Base-by-base conservation (phyloP, 2,888 invertebrate genomes). In the Erpobdella octoculata region DNA sequence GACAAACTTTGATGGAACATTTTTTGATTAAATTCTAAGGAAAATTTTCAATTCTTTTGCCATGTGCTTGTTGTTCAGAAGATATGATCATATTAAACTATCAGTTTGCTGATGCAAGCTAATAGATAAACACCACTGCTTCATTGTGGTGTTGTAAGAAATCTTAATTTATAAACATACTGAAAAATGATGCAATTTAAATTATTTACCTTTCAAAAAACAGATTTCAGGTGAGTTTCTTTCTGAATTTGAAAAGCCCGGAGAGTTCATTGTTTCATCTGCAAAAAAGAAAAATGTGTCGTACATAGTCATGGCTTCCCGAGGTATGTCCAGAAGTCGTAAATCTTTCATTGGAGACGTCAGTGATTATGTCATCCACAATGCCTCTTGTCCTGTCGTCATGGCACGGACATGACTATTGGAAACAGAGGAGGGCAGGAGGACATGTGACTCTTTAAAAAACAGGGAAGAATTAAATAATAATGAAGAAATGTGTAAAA, bases 351-450 rank as follows among this genome's bases (percentile, higher is more conserved):
- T 62, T 35, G 62, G 62, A 62, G 15, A 18, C 31, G 62, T 62
- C 33, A 62, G 62, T 31, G 62, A 62, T 35, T 62, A 28, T 35
- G 62, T 62, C 31, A 31, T 62, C 9, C 62, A 62, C 62, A 31
- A 62, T 62, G 31, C 62, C 18, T 28, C 25, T 1, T 62, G 62
- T 33, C 62, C 62, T 31, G 62, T 62, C 35, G 35, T 62, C 62
- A 35, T 62, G 62, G 62, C 62, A 35, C 28, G 62, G 18, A 62
- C 62, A 31, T 62, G 62, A 62, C 62, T 62, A 62, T 62, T 5
- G 31, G 35, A n/a, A 35, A 35, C n/a, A 28, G 62, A 33, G 62
- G 62, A 31, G 15, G 62, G n/a, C 33, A 35, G 25, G 5, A 5
- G 33, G 62, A 62, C 62, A 28, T 12, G 31, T 33, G 62, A 18